Evolutionary conservation across 2,797 vertebrate species (phyloP), one percentile per base, ranked within the genome.

Genomic region (Menidia menidia): DNA sequence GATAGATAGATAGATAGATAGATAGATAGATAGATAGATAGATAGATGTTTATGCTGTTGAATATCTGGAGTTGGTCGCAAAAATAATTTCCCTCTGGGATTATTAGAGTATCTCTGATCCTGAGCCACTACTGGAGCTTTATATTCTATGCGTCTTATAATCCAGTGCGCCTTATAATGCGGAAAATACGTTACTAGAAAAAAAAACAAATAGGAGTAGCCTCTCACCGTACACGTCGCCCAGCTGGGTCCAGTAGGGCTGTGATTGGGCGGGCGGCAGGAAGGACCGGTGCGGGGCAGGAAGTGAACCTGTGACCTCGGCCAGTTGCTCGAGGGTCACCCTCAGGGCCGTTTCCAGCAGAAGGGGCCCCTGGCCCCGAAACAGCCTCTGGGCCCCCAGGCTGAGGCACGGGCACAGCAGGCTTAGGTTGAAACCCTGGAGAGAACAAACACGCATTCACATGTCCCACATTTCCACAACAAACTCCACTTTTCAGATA

Each of bases 371-470:
- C 75, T 96, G 96, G 53, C 96, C 94, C 56, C 88, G 87, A 3
- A 89, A 88, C 35, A 97, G 80, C 59, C 96, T 94, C 71, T 94
- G 94, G 81, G 95, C 62, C 7, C 97, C 96, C 80, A 99, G 83
- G 75, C 96, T 96, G 86, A 99, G 91, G 86, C 96, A 97, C 0
- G 97, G 96, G 53, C 94, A 95, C 62, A 99, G 80, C 13, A 99
- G 93, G 81, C 94, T 95, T 2, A 96, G 73, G 81, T 98, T 99
- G 88, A 98, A 99, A 31, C 97, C 96, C 98, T 99, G 82, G 2
- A 15, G 0, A 4, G 12, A 50, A 42, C 57, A 0, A n/a, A 60
- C 12, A 57, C 35, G 10, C 39, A n/a, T 56, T 74, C 10, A 45
- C n/a, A 52, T 18, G 50, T 35, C 2, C 30, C 39, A n/a, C 18